Conservation (phyloP, 2,888 invertebrate genomes). For the Orthosia cruda region DNA sequence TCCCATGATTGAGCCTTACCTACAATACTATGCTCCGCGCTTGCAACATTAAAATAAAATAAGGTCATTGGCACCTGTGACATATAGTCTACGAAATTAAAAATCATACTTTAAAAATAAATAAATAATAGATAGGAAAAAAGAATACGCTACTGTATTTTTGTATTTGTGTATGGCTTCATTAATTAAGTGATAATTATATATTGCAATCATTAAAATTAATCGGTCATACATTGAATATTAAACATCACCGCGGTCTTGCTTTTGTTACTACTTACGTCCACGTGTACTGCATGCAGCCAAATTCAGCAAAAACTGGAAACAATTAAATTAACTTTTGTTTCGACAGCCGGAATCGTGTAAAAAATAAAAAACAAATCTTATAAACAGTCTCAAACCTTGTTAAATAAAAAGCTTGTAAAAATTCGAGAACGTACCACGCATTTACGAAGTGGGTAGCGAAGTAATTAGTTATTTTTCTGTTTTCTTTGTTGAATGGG, state of each 20-base stretch:
- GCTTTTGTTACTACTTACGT: slow-evolving; percentile 15
- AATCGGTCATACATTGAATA: background rate
- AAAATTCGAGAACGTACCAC: slow-evolving; percentile 58
- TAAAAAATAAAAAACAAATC: slow-evolving; percentile 44
- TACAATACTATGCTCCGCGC: no score
- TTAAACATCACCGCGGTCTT: background rate
- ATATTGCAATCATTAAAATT: background rate
- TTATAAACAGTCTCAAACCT: slow-evolving; percentile 47
- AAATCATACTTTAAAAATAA: no score
- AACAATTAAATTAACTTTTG: slow-evolving; percentile 15
- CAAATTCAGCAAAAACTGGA: slow-evolving; percentile 13
- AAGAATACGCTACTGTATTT: background rate
- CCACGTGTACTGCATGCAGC: slow-evolving; percentile 14
- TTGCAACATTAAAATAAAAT: no score
- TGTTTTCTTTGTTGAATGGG: slow-evolving; percentile 71
- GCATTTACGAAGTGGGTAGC: slow-evolving; percentile 64
- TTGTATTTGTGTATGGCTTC: background rate
- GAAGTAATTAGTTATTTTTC: slow-evolving; percentile 69
- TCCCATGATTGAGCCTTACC: no score
- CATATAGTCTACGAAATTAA: no score
- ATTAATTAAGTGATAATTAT: background rate
- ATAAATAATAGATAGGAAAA: no score
- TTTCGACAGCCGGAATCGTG: slow-evolving; percentile 14
- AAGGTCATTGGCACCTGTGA: no score
- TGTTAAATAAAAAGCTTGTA: slow-evolving; percentile 64